Evolutionary conservation across 2,888 invertebrate genomes (phyloP).

Genomic region (Desoria tigrina): DNA sequence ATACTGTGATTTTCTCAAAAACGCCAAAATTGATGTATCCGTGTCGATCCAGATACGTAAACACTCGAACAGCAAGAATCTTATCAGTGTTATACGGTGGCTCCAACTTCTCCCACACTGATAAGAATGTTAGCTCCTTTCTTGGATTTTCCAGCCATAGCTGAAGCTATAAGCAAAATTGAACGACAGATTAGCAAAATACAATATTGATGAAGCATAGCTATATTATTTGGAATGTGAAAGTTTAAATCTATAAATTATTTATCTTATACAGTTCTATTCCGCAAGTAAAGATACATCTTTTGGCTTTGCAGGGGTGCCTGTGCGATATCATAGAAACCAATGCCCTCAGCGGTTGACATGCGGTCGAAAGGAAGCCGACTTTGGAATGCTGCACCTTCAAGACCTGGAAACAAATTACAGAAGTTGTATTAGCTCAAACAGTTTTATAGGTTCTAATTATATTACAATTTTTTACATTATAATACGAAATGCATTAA

Average conservation of each 20-base stretch:
- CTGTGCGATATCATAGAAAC: conserved; percentile 87
- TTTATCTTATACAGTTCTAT: conserved; percentile 66
- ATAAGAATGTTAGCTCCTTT: conserved; percentile 81
- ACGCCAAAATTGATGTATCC: conserved; percentile 98
- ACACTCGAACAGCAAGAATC: conserved; percentile 77
- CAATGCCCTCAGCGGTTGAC: conserved; percentile 88
- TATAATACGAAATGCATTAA: background rate
- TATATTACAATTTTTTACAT: too few species aligned
- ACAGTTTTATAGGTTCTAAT: too few species aligned
- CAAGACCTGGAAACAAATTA: conserved; percentile 63
- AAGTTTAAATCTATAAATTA: background rate
- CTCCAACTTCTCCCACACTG: conserved; percentile 74
- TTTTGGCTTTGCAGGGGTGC: conserved; percentile 79
- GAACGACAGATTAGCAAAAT: conserved; percentile 7
- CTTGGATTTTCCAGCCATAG: conserved; percentile 96
- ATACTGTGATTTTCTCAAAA: conserved; percentile 80
- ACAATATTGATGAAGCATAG: background rate
- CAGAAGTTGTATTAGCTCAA: background rate
- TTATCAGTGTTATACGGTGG: conserved; percentile 92
- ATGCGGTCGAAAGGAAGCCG: conserved; percentile 91
- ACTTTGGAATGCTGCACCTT: conserved; percentile 92
- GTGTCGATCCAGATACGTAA: conserved; percentile 89
- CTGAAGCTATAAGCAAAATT: conserved; percentile 65
- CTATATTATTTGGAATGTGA: too few species aligned
- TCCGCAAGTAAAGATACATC: conserved; percentile 87